A percentile compares a stretch with the other conserved stretches of the same genome.
Evolutionary conservation across 2,888 invertebrate species (phyloP).

Genomic region (Oithona nana): DNA sequence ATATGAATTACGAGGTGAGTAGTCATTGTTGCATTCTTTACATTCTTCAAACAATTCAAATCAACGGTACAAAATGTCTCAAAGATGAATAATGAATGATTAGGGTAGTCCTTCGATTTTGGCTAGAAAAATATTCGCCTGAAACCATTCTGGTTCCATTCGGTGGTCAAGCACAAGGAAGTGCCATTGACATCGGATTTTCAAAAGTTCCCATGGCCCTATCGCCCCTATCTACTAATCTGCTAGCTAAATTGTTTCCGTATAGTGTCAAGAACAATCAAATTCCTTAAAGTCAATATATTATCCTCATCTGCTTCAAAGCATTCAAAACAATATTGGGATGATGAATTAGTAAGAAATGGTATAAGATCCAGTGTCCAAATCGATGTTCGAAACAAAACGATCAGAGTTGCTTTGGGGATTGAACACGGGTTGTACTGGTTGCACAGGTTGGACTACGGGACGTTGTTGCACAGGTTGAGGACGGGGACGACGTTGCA

Average conservation of each 20-base stretch:
- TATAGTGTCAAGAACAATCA: neutral
- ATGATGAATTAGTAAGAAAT: neutral
- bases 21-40: too few species aligned
- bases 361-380: constrained; percentile 3
- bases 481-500: too few species aligned
- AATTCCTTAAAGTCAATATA: neutral
- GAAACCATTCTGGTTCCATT: neutral
- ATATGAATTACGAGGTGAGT: too few species aligned
- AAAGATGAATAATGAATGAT: too few species aligned
- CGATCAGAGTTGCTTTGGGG: neutral
- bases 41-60: too few species aligned
- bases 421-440: neutral
- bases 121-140: too few species aligned
- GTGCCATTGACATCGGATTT: too few species aligned
- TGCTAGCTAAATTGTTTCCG: neutral
- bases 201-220: neutral
- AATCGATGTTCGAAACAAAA: constrained; percentile 1
- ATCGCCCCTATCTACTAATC: neutral
- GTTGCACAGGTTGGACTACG: too few species aligned
- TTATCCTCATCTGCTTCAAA: neutral
- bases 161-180: neutral
- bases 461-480: too few species aligned
- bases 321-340: neutral
- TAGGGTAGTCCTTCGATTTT: too few species aligned
- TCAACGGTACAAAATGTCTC: too few species aligned